Percentiles rank a stretch among this genome's conserved stretches.
phyloP scores from a whole-genome alignment of 2,113 vertebrate species.

The Cyphomyrus discorhynchus region DNA sequence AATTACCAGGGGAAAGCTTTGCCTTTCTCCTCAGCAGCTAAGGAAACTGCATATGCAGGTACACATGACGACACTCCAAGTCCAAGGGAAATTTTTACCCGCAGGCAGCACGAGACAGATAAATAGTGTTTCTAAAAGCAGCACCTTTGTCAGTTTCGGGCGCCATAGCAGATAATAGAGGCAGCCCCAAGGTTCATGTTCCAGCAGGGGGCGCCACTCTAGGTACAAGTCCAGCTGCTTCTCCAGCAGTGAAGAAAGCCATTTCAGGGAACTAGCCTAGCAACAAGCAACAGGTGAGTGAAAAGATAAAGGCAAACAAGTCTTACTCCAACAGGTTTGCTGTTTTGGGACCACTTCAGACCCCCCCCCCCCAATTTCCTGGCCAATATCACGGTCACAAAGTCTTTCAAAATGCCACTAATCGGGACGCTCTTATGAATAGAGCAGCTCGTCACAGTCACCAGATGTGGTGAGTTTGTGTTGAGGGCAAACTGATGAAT shows the following conservation, averaged over 20 bases:
- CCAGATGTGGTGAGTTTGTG: neutral
- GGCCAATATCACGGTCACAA: constrained; percentile 24
- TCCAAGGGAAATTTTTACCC: neutral
- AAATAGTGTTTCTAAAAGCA: neutral
- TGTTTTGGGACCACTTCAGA: neutral
- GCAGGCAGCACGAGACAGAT: neutral
- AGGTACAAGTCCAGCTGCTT: neutral
- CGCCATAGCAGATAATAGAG: neutral
- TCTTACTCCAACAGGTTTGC: neutral
- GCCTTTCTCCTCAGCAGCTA: neutral
- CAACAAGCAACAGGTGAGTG: neutral
- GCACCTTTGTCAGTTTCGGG: neutral
- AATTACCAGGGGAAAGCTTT: neutral
- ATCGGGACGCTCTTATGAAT: neutral
- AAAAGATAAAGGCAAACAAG: neutral
- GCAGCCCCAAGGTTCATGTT: neutral
- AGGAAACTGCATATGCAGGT: neutral
- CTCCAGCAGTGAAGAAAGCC: neutral
- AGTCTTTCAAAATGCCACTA: neutral
- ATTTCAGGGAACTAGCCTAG: neutral
- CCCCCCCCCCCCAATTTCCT: neutral
- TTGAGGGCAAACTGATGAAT: neutral
- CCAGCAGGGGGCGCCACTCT: neutral
- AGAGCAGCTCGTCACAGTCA: neutral
- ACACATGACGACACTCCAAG: neutral